phyloP scores from a whole-genome alignment of 2,888 invertebrate genomes.

The Lithophane semibrunnea region DNA sequence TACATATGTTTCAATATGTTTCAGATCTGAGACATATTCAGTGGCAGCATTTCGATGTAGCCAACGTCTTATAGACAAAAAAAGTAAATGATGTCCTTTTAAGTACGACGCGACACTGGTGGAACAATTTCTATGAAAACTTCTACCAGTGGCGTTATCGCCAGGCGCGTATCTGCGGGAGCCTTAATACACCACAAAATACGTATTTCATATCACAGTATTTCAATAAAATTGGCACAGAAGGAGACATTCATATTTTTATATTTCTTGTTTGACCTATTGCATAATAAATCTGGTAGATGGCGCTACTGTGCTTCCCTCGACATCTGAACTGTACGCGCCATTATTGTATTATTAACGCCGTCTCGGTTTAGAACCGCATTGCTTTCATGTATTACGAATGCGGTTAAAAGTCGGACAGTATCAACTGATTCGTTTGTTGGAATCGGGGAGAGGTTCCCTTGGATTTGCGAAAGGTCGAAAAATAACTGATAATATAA shows the following conservation, averaged over 20 bases:
- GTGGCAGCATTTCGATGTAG: neutral
- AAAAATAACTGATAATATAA: too few species aligned
- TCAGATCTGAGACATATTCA: too few species aligned
- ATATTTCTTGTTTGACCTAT: constrained; percentile 59
- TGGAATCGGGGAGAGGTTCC: too few species aligned
- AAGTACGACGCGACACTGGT: neutral
- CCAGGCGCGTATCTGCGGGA: too few species aligned
- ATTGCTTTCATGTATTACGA: constrained; percentile 28
- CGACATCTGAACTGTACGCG: constrained; percentile 50
- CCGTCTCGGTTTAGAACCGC: constrained; percentile 25
- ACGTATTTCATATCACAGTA: constrained; percentile 10
- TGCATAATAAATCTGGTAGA: constrained; percentile 69
- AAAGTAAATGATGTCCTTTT: neutral
- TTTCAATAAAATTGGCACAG: constrained; percentile 33
- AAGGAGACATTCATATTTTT: constrained; percentile 45
- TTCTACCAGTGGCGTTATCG: too few species aligned
- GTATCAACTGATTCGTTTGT: constrained; percentile 22
- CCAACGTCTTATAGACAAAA: neutral
- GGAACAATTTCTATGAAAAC: too few species aligned
- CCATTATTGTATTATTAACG: constrained; percentile 70
- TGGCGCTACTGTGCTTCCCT: constrained; percentile 63
- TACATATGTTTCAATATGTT: too few species aligned
- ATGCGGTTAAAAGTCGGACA: constrained; percentile 17
- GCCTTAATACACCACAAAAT: neutral
- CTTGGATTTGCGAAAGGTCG: too few species aligned